Conservation (phyloP, 2,888 invertebrate genomes). For the Lasioglossum figueresi region DNA sequence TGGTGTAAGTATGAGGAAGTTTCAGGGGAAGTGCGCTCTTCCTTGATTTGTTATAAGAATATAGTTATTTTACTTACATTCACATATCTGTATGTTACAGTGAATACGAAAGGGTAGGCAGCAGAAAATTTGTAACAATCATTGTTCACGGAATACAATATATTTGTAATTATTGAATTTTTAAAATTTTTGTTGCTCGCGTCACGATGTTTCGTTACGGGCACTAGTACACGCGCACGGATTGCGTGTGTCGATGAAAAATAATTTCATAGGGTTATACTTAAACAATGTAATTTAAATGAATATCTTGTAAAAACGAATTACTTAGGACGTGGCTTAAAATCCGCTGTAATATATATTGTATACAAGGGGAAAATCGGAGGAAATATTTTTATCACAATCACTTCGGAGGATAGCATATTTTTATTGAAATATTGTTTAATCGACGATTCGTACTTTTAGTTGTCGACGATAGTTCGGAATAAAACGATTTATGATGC, state of each 20-base stretch:
- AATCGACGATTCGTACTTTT: constrained; percentile 9
- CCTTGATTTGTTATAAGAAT: neutral
- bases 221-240: neutral
- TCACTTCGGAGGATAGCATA: constrained; percentile 23
- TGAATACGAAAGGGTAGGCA: neutral
- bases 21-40: neutral
- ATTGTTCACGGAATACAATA: neutral
- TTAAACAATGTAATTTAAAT: neutral
- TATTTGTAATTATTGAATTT: constrained; percentile 12
- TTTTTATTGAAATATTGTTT: constrained; percentile 33
- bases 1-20: neutral
- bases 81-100: neutral
- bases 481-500: constrained; percentile 33
- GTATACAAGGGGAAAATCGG: constrained; percentile 40
- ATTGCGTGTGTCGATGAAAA: neutral
- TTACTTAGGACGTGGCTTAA: neutral
- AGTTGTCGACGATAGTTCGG: constrained; percentile 12
- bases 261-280: constrained; percentile 9
- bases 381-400: constrained; percentile 51
- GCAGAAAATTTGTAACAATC: neutral
- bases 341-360: constrained; percentile 35
- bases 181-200: neutral
- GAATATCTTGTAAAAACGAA: constrained; percentile 14
- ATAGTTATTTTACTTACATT: neutral
- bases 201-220: neutral